These are phyloP conservation scores for Macrostomum cliftonense DNA, from an alignment of 2,888 invertebrate genomes.

Conservation along the genomic window DNA sequence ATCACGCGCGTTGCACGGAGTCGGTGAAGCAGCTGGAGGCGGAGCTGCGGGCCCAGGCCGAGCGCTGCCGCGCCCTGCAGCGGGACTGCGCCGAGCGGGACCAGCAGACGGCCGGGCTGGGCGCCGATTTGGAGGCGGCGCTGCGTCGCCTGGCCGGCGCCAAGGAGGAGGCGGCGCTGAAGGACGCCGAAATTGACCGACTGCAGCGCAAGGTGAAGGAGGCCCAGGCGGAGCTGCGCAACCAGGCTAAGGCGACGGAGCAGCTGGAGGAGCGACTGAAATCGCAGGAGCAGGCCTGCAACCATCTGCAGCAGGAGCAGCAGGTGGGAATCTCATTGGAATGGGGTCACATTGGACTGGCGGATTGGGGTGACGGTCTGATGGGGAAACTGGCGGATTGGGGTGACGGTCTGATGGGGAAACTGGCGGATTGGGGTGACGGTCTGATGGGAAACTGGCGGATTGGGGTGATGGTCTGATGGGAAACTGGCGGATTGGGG, in stretches of 20 bases:
- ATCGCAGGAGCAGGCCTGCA: constrained; percentile 25
- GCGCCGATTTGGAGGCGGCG: background rate
- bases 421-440: too few relatives aligned
- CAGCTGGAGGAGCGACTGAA: constrained; percentile 19
- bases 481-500: too few relatives aligned
- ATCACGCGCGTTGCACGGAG: background rate
- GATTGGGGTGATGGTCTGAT: too few relatives aligned
- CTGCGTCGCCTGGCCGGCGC: too few relatives aligned
- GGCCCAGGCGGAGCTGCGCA: constrained; percentile 20
- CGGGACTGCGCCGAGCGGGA: background rate
- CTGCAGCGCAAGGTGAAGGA: constrained; percentile 29
- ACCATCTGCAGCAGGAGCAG: constrained; percentile 23
- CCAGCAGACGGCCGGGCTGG: background rate
- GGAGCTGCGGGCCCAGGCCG: constrained; percentile 19
- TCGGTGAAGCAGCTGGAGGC: constrained; percentile 26
- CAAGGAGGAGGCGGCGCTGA: constrained; percentile 19
- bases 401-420: too few relatives aligned
- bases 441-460: too few relatives aligned
- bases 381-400: too few relatives aligned
- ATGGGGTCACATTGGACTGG: too few relatives aligned
- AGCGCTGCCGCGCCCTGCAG: background rate
- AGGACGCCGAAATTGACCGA: constrained; percentile 24
- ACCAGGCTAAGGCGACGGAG: constrained; percentile 20
- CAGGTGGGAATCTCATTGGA: constrained; percentile 17
- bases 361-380: too few relatives aligned